Evolutionary conservation across 2,888 invertebrate genomes (phyloP), one percentile per base, ranked within the genome.

Genomic region (Oasisia sp.): DNA sequence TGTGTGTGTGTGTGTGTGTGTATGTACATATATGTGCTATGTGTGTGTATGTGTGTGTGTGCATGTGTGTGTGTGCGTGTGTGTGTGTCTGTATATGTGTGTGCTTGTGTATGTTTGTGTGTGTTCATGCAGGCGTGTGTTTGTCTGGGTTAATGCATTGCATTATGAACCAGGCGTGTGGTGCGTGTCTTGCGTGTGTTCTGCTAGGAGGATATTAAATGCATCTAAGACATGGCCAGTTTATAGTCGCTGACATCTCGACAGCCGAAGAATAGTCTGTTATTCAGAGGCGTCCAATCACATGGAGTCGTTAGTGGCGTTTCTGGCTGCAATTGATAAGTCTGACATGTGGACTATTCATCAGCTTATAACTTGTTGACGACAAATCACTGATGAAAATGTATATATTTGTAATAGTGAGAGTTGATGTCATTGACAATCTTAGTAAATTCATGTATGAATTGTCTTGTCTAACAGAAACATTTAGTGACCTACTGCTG

Each of bases 1-100:
- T 38, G 38, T 38, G 38, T 38, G 38, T 38, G 38, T 4, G 38
- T 38, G 38, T 38, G 50, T 5, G 9, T 7, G 11, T 12, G 89
- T n/a, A 9, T 89, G 38, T 45, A 9, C n/a, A n/a, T n/a, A n/a
- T n/a, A n/a, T n/a, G n/a, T n/a, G n/a, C n/a, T n/a, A n/a, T n/a
- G 96, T 96, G 93, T 91, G 94, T 89, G 19, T 8, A 9, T 50
- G 50, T 5, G 50, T 14, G 11, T 12, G 38, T 4, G 38, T 38
- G 38, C 4, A 4, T 4, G 38, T 4, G 4, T 4, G 38, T 38
- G 38, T 4, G 38, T 38, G 38, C 4, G 38, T 4, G 4, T 38
- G 38, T 4, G 38, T 38, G 38, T 38, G 38, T 38, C 2, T 38
- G 38, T 38, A 38, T 38, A 4, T 4, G 4, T 38, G 38, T 38